Percentiles rank a stretch among this genome's conserved stretches.
phyloP scores from a whole-genome alignment of 37 sponge, comb jelly and placozoan species.

The Cliona cf. orientalis region DNA sequence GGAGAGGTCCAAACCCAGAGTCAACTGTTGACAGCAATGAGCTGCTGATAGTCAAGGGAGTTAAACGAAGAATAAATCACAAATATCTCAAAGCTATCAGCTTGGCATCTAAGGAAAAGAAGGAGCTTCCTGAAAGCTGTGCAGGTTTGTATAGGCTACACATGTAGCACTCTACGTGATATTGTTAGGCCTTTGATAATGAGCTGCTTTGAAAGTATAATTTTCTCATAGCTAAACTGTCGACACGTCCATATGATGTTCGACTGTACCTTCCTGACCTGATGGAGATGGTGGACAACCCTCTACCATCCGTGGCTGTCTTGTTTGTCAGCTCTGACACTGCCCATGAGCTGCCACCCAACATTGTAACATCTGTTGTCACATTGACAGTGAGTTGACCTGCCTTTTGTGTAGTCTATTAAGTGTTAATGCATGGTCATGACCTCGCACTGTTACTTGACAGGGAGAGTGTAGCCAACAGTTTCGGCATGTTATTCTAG shows the following conservation, averaged over 20 bases:
- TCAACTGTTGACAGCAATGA: conserved; percentile 39
- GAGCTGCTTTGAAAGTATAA: not conserved
- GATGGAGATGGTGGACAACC: conserved; percentile 18
- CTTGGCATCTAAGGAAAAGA: conserved; percentile 26
- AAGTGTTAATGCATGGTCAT: too few relatives aligned
- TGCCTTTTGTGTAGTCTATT: too few relatives aligned
- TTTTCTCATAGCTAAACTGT: conserved; percentile 34
- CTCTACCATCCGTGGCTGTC: conserved; percentile 35
- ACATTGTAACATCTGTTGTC: conserved; percentile 26
- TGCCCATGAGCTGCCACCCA: conserved; percentile 23
- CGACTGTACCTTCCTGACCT: conserved; percentile 61
- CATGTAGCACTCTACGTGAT: too few relatives aligned
- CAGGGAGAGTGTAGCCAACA: too few relatives aligned
- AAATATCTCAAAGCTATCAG: conserved; percentile 41
- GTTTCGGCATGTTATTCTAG: too few relatives aligned
- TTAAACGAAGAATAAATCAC: conserved; percentile 5
- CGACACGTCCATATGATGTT: conserved; percentile 59
- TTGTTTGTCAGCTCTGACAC: conserved; percentile 23
- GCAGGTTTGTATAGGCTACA: not conserved
- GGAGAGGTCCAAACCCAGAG: conserved; percentile 22
- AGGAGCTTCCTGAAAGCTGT: conserved; percentile 46
- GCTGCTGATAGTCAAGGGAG: conserved; percentile 28
- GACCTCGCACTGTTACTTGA: too few relatives aligned
- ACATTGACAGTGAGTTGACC: conserved; percentile 7
- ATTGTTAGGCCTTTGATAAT: too few relatives aligned